Evolutionary conservation across 2,113 vertebrate species (phyloP).

Genomic region (Otolemur garnettii): DNA sequence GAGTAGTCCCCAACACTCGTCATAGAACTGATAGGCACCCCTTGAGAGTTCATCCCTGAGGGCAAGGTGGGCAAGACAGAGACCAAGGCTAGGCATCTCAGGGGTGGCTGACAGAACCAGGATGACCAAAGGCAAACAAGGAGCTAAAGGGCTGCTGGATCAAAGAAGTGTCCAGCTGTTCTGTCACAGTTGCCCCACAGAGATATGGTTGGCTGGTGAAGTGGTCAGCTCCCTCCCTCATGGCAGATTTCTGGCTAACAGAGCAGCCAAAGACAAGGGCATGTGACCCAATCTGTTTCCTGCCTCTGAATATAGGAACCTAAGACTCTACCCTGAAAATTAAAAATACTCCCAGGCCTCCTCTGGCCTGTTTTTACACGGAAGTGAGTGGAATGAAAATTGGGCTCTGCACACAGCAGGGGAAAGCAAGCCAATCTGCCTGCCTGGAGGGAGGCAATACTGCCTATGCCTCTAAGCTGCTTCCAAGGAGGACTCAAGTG

Average conservation of each 20-base stretch:
- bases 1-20: too few relatives aligned
- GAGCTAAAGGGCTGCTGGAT: not conserved
- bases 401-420: not conserved
- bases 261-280: not conserved
- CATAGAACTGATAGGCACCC: not conserved
- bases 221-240: not conserved
- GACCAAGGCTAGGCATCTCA: not conserved
- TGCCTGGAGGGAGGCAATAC: accelerated
- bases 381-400: not conserved
- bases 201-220: not conserved
- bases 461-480: not conserved
- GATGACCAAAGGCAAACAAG: not conserved
- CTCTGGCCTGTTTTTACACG: not conserved
- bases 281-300: not conserved
- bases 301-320: not conserved
- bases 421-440: not conserved
- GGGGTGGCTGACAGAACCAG: not conserved
- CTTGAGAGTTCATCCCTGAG: not conserved
- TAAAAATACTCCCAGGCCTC: not conserved
- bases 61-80: not conserved
- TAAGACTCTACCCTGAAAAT: not conserved
- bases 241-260: not conserved
- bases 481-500: not conserved
- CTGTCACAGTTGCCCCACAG: accelerated
- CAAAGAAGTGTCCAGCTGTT: not conserved